These are phyloP conservation scores for Cichladusa arquata DNA, from an alignment of 2,113 vertebrate genomes.

Conservation along the genomic window DNA sequence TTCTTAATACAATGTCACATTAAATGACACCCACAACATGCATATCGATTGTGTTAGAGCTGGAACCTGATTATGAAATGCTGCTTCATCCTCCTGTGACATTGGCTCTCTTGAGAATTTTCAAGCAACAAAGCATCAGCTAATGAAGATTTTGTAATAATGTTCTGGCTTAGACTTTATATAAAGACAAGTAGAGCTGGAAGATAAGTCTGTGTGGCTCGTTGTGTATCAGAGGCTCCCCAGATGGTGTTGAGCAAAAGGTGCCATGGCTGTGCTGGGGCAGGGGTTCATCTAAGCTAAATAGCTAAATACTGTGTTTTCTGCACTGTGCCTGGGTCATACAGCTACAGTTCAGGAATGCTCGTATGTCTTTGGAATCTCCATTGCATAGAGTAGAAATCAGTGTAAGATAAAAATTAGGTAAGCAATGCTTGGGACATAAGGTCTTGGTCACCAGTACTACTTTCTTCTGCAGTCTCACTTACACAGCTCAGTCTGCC, in stretches of 20 bases:
- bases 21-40: constrained; percentile 31
- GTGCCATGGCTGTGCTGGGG: not conserved
- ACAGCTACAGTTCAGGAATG: not conserved
- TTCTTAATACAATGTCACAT: constrained; percentile 22
- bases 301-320: not conserved
- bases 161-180: not conserved
- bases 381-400: not conserved
- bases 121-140: not conserved
- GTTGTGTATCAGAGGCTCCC: not conserved
- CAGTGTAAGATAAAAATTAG: not conserved
- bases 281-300: not conserved
- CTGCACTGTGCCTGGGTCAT: not conserved
- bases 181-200: not conserved
- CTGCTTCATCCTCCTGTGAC: not conserved
- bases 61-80: not conserved
- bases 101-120: not conserved
- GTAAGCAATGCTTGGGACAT: not conserved
- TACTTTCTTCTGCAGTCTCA: not conserved
- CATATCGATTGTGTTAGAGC: not conserved
- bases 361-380: not conserved
- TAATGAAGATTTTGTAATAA: not conserved
- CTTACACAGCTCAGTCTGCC: not conserved
- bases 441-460: not conserved
- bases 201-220: not conserved
- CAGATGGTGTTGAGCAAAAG: not conserved